Base-by-base conservation (phyloP, 2,113 vertebrate genomes). In the Thamnophis sirtalis region DNA sequence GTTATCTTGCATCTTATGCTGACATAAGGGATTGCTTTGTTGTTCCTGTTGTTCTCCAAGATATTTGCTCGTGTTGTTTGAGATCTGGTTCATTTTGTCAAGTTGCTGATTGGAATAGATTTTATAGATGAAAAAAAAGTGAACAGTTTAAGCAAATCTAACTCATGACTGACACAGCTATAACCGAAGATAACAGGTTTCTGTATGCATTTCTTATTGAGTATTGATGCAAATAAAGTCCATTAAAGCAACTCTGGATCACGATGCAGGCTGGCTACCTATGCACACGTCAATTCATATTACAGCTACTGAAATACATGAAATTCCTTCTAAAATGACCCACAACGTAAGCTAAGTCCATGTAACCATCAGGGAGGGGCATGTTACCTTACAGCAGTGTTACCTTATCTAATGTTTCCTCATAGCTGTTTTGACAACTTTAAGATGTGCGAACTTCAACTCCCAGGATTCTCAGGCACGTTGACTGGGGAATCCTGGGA, bases 11-110 rank as follows among this genome's bases (percentile, higher is more conserved):
- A 84, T 96, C 92, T 63, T 38, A 92, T 80, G 88, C 96, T 96
- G 95, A 95, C 53, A 21, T 94, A 94, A 97, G 96, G 96, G 84
- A 92, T 95, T 43, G 92, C 93, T 96, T 94, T 92, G 88, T 80
- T 92, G 91, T 85, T 91, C 55, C 60, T 92, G 86, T 93, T 94
- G 89, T 96, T 73, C 49, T 89, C 92, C 92, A 95, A 93, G 93
- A 93, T 55, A 94, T 96, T 90, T 94, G 89, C 95, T 94, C 54
- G 55, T 56, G 89, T 92, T 93, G 85, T 87, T 94, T 86, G 90
- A 93, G 89, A 80, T 87, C 88, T 58, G 15, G 3, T 92, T 88
- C 89, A 91, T 89, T 93, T 90, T 93, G 85, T 92, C 68, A 85
- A 38, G 53, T 89, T 91, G 88, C 87, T 92, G 86, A 24, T 2